A percentile compares a stretch with the other conserved stretches of the same genome.
Conservation (phyloP, 37 sponge, comb jelly and placozoan genomes). For the Lycopodina hypogea region DNA sequence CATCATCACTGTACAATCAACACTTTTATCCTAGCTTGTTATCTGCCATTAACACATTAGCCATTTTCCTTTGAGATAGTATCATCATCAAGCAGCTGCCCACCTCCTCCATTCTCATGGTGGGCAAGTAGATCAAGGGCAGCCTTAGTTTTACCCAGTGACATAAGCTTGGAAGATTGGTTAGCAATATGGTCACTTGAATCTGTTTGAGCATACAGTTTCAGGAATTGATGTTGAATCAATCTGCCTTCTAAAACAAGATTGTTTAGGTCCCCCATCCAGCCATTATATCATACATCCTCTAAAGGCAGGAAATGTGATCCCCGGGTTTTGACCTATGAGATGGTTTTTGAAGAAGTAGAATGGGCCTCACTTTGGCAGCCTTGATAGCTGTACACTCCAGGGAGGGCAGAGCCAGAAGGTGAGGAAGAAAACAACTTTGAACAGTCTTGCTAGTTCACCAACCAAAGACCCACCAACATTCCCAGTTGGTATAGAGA, state of each 20-base stretch:
- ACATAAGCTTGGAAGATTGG: too few relatives aligned
- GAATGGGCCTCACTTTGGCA: background rate
- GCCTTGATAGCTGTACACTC: slow-evolving; percentile 20
- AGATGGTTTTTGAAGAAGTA: slow-evolving; percentile 29
- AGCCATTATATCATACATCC: background rate
- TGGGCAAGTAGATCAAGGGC: too few relatives aligned
- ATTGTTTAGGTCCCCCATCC: background rate
- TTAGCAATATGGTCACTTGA: too few relatives aligned
- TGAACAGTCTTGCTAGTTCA: slow-evolving; percentile 12
- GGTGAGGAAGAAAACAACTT: slow-evolving; percentile 14
- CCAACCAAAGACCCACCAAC: slow-evolving; percentile 17
- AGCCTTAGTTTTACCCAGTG: too few relatives aligned
- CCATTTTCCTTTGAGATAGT: too few relatives aligned
- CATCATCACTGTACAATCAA: too few relatives aligned
- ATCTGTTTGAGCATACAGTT: too few relatives aligned
- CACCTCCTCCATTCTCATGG: too few relatives aligned
- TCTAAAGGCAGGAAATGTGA: background rate
- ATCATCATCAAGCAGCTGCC: too few relatives aligned
- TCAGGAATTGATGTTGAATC: background rate
- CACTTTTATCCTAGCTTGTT: too few relatives aligned
- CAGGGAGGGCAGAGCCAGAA: slow-evolving; percentile 5
- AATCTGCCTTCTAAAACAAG: background rate
- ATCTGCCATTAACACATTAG: too few relatives aligned
- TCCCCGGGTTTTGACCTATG: background rate
- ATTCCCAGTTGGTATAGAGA: slow-evolving; percentile 12